Evolutionary conservation across 2,113 vertebrate species (phyloP).

Genomic region (Pongo abelii): DNA sequence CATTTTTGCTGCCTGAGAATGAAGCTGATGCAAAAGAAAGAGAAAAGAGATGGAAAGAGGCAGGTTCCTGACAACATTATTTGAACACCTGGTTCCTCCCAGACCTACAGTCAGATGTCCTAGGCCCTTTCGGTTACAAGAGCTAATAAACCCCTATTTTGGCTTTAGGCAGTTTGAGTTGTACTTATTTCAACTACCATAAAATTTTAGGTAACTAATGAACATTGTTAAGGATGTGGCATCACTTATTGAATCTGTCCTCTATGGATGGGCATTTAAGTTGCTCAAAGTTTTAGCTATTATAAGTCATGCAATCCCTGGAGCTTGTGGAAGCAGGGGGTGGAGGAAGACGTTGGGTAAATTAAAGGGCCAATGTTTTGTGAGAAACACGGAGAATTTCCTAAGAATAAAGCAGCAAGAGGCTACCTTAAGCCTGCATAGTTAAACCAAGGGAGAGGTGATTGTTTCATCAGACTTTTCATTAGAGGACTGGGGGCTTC

Average conservation of each 20-base stretch:
- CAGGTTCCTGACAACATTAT: neutral
- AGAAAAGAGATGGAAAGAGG: neutral
- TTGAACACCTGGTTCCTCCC: neutral
- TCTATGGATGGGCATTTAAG: neutral
- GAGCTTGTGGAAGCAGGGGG: neutral
- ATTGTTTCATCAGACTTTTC: neutral
- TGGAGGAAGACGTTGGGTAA: neutral
- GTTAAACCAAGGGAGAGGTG: neutral
- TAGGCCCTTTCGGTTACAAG: neutral
- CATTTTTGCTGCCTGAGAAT: slow-evolving; percentile 6
- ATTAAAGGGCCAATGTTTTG: neutral
- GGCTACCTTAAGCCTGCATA: neutral
- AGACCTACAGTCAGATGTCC: neutral
- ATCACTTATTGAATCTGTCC: neutral
- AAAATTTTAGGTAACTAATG: neutral
- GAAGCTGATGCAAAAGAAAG: neutral
- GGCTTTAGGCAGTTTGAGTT: neutral
- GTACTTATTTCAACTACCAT: neutral
- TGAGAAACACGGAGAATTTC: neutral
- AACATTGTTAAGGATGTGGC: neutral
- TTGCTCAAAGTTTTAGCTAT: neutral
- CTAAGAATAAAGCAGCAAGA: neutral
- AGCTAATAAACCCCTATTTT: neutral
- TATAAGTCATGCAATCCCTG: neutral
- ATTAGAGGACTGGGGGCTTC: neutral